A percentile compares a stretch with the other conserved stretches of the same genome.
phyloP scores from a whole-genome alignment of 2,113 vertebrate genomes.

The Phaetusa simplex region DNA sequence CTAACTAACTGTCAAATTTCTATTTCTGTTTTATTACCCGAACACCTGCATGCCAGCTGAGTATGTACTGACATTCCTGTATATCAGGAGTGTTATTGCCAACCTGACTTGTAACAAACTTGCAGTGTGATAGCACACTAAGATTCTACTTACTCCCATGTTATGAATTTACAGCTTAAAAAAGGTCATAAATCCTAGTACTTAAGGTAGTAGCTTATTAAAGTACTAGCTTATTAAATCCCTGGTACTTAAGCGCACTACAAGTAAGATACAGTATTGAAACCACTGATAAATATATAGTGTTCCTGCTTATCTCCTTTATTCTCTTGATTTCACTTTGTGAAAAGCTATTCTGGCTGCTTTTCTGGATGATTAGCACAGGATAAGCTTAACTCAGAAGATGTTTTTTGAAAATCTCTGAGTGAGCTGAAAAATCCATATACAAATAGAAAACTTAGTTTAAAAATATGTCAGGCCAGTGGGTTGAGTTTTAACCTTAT shows the following conservation, averaged over 20 bases:
- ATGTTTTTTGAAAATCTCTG: not conserved
- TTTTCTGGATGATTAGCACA: not conserved
- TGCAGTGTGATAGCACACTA: not conserved
- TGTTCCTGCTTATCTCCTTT: not conserved
- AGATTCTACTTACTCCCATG: not conserved
- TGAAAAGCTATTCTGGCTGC: not conserved
- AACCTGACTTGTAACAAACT: not conserved
- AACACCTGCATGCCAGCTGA: slow-evolving; percentile 56
- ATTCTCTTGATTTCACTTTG: not conserved
- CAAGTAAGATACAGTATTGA: not conserved
- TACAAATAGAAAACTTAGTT: not conserved
- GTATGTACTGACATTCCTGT: slow-evolving; percentile 4
- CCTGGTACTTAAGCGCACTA: not conserved
- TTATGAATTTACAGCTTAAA: not conserved
- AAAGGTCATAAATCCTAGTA: not conserved
- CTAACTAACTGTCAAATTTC: slow-evolving; percentile 10
- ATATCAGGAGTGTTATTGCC: not conserved
- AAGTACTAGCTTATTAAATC: not conserved
- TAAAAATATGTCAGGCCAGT: not conserved
- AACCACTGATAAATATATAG: not conserved
- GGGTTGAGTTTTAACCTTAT: not conserved
- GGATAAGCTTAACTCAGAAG: not conserved
- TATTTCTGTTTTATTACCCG: slow-evolving; percentile 40
- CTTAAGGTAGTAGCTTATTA: not conserved
- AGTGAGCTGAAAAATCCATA: not conserved